Evolutionary conservation across 2,113 vertebrate genomes (phyloP).

Genomic region (Saccopteryx leptura): DNA sequence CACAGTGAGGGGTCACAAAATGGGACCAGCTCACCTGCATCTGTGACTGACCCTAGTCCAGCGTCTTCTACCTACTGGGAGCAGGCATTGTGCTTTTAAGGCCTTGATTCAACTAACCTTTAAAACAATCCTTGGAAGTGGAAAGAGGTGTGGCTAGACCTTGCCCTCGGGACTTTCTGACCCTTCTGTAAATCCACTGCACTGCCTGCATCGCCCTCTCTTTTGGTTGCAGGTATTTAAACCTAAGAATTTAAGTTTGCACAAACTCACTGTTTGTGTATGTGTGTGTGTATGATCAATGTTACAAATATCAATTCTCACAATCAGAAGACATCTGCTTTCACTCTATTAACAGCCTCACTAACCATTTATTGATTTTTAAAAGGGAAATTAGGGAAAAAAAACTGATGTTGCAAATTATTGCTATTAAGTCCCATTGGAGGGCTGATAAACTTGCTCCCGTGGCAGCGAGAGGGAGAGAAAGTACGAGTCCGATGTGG

Average conservation of each 20-base stretch:
- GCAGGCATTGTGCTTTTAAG: neutral
- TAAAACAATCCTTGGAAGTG: neutral
- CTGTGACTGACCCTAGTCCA: neutral
- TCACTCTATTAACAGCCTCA: conserved; percentile 70
- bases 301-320: conserved; percentile 67
- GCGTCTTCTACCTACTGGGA: neutral
- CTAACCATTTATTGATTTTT: conserved; percentile 86
- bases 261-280: neutral
- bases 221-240: neutral
- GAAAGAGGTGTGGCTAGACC: neutral
- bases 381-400: conserved; percentile 85
- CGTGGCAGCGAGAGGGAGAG: neutral
- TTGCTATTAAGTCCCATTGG: conserved; percentile 33
- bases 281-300: neutral
- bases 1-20: neutral
- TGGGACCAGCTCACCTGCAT: neutral
- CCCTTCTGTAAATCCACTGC: neutral
- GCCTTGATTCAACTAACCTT: neutral
- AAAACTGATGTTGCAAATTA: conserved; percentile 67
- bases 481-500: neutral
- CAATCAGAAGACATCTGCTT: conserved; percentile 68
- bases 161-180: neutral
- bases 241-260: neutral
- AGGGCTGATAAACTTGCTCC: conserved; percentile 10
- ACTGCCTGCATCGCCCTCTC: neutral